Base-by-base conservation (phyloP, 2,113 vertebrate genomes). In the Lophius piscatorius region DNA sequence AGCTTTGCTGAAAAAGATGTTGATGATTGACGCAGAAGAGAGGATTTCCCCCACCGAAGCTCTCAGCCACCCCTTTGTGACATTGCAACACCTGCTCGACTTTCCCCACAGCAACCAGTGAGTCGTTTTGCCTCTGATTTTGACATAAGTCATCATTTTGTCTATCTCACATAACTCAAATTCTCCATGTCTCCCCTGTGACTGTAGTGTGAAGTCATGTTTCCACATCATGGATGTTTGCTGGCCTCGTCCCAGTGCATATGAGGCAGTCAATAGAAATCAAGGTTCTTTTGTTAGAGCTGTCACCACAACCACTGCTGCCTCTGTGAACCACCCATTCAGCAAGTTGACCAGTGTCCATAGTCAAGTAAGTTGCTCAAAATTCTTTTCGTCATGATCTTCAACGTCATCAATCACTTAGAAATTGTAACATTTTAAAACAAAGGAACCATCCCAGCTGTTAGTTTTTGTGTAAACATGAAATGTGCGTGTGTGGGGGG, bases 21-120 rank as follows among this genome's bases (percentile, higher is more conserved):
- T 99, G 90, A 91, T 95, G 77, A 98, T 99, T 4, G 96, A 99
- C 31, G 93, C 97, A 24, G 96, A 98, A 84, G 91, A 95, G 88
- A 95, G 96, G 90, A 95, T 98, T 49, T 90, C 92, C 87, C 97
- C 97, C 22, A 84, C 80, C 34, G 96, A 98, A 44, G 94, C 94
- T 17, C 91, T 99, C 84, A 93, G 89, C 88, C 96, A 98, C 87
- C 92, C 96, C 70, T 99, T 98, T 88, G 94, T 98, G 85, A 96
- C 94, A 76, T 98, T 99, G 95, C 96, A 98, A 78, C 97, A 99
- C 89, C 93, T 98, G 87, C 91, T 97, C 6, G 95, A 99, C 91
- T 98, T 98, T 63, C 95, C 96, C 81, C 97, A 99, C 70, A 99
- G 96, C 92, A 98, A 93, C 92, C 95, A 98, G 97, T 99, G 91